A percentile compares a stretch with the other conserved stretches of the same genome.
phyloP scores from a whole-genome alignment of 2,797 vertebrate species.

The Phrynocephalus guinanensis region DNA sequence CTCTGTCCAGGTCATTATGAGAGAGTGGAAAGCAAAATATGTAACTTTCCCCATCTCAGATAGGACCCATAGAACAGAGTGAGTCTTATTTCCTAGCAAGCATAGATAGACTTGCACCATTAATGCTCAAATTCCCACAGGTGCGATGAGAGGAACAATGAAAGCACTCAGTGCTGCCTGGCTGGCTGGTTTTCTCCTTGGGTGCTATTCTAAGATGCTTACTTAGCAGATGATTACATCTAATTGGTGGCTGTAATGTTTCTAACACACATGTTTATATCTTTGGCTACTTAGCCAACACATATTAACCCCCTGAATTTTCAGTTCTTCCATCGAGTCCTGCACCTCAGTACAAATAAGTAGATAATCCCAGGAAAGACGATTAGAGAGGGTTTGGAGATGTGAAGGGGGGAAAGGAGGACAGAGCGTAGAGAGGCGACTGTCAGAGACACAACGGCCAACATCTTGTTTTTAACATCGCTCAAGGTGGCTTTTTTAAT shows the following conservation, averaged over 20 bases:
- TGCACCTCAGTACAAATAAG: slow-evolving; percentile 68
- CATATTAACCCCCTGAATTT: slow-evolving; percentile 54
- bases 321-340: slow-evolving; percentile 62
- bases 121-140: not conserved
- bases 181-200: not conserved
- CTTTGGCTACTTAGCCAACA: slow-evolving; percentile 60
- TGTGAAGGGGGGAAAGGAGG: slow-evolving; percentile 56
- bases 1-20: too few relatives aligned
- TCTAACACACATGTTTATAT: slow-evolving; percentile 43
- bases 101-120: not conserved
- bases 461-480: slow-evolving; percentile 59
- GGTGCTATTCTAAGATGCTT: not conserved
- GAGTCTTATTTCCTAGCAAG: not conserved
- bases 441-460: slow-evolving; percentile 44
- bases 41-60: too few relatives aligned
- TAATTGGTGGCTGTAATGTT: not conserved
- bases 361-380: slow-evolving; percentile 69
- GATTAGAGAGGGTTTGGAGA: slow-evolving; percentile 60
- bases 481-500: slow-evolving; percentile 74
- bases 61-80: not conserved
- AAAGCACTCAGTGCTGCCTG: not conserved
- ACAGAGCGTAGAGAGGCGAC: slow-evolving; percentile 61
- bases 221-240: slow-evolving; percentile 13
- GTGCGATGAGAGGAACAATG: not conserved
- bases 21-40: too few relatives aligned